Evolutionary conservation across 92 coral and sea anemone genomes (phyloP).

Genomic region (Heteractis magnifica): DNA sequence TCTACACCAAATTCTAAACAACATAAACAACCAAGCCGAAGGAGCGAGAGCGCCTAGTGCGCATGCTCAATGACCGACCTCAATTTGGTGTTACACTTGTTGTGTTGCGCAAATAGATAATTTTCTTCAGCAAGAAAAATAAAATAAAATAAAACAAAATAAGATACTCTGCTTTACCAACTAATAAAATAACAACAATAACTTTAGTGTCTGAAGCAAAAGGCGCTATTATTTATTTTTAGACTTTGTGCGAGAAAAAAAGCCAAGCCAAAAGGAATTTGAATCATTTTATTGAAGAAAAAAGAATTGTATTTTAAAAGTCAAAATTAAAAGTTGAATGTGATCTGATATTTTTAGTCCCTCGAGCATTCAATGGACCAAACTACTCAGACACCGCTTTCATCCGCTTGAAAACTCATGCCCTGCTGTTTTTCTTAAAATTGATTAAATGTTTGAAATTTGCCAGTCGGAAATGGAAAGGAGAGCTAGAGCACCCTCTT

Average conservation of each 20-base stretch:
- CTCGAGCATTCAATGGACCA: neutral
- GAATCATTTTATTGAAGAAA: neutral
- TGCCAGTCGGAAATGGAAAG: neutral
- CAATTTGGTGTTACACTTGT: slow-evolving; percentile 40
- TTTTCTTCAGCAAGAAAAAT: neutral
- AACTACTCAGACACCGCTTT: neutral
- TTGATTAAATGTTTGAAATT: neutral
- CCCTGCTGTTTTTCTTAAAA: slow-evolving; percentile 4
- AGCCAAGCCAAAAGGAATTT: neutral
- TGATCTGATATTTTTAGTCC: neutral
- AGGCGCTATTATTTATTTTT: neutral
- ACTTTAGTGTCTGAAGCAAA: neutral
- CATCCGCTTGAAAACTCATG: slow-evolving; percentile 8
- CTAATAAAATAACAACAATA: neutral
- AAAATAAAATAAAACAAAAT: neutral
- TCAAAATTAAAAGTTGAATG: neutral
- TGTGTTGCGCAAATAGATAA: neutral
- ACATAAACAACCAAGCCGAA: slow-evolving; percentile 59
- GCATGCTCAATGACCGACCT: slow-evolving; percentile 38
- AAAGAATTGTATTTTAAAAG: neutral
- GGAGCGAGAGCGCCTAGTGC: slow-evolving; percentile 33
- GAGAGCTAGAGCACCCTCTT: neutral
- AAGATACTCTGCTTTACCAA: neutral
- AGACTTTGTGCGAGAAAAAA: neutral
- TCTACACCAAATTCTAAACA: slow-evolving; percentile 46